Evolutionary conservation across 35 echinoderm and acorn worm genomes (phyloP).

Genomic region (Ophiothrix spiculata): DNA sequence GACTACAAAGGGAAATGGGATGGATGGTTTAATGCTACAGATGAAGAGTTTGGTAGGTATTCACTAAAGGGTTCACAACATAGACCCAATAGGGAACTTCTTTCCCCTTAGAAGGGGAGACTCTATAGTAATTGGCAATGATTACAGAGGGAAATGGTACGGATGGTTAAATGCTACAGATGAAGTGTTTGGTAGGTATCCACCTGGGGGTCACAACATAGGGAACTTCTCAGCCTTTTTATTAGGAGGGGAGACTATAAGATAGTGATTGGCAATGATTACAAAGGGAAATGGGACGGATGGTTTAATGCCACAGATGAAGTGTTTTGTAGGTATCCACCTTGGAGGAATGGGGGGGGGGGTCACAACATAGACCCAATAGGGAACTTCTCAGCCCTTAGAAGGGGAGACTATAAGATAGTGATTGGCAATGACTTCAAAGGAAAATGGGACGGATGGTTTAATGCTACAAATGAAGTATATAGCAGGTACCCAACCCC

Average conservation of each 20-base stretch:
- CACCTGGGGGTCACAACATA: too few relatives aligned
- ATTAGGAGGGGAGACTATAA: too few relatives aligned
- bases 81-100: conserved; percentile 68
- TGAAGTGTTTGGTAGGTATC: too few relatives aligned
- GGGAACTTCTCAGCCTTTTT: too few relatives aligned
- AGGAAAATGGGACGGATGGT: conserved; percentile 76
- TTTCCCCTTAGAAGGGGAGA: conserved; percentile 64
- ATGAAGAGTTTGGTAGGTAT: too few relatives aligned
- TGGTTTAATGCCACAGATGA: too few relatives aligned
- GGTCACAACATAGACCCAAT: conserved; percentile 91
- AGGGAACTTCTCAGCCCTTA: conserved; percentile 58
- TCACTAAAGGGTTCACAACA: too few relatives aligned
- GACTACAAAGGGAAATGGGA: conserved; percentile 59
- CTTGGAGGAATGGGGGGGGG: too few relatives aligned
- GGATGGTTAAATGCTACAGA: conserved; percentile 57
- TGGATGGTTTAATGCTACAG: conserved; percentile 58
- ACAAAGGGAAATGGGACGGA: too few relatives aligned
- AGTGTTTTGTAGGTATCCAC: too few relatives aligned
- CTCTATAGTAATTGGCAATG: conserved; percentile 65
- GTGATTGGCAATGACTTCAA: conserved; percentile 59
- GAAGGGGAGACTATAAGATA: conserved; percentile 65
- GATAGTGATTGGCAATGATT: too few relatives aligned
- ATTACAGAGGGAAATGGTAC: conserved; percentile 55
- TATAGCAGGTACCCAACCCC: too few relatives aligned
- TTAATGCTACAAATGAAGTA: conserved; percentile 10